Conservation (phyloP, 2,113 vertebrate genomes). For the Colinus virginianus region DNA sequence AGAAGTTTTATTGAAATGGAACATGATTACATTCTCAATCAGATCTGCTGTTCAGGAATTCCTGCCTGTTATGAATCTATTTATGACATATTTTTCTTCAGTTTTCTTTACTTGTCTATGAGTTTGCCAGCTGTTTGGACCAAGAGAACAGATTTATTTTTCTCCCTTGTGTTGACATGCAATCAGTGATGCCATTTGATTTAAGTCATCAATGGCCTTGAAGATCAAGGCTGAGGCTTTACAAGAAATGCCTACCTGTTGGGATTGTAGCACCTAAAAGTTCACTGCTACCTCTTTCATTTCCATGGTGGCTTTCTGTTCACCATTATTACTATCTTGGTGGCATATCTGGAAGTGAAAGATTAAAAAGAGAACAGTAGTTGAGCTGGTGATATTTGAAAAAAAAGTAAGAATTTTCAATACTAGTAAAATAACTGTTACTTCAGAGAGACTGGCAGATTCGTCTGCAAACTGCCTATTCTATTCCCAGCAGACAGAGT, state of each 20-base stretch:
- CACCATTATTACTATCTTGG: neutral
- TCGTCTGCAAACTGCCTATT: neutral
- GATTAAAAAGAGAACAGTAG: neutral
- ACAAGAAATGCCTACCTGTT: neutral
- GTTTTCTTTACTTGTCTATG: neutral
- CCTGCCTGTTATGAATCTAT: neutral
- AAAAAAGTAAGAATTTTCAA: neutral
- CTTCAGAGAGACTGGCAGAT: neutral
- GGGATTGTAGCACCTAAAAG: neutral
- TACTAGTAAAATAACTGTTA: neutral
- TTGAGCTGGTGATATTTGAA: neutral
- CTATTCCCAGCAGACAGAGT: neutral
- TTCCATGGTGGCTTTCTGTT: neutral
- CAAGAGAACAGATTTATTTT: neutral
- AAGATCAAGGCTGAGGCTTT: neutral
- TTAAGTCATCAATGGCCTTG: neutral
- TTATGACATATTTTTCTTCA: neutral
- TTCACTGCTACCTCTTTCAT: neutral
- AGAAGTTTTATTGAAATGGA: neutral
- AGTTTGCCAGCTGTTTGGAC: neutral
- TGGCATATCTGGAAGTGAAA: neutral
- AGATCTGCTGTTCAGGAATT: neutral
- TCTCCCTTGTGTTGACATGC: neutral
- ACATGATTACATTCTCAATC: neutral
- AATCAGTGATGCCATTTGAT: neutral